Conservation (phyloP, 1,140 invertebrate species). For the Euura lappo region DNA sequence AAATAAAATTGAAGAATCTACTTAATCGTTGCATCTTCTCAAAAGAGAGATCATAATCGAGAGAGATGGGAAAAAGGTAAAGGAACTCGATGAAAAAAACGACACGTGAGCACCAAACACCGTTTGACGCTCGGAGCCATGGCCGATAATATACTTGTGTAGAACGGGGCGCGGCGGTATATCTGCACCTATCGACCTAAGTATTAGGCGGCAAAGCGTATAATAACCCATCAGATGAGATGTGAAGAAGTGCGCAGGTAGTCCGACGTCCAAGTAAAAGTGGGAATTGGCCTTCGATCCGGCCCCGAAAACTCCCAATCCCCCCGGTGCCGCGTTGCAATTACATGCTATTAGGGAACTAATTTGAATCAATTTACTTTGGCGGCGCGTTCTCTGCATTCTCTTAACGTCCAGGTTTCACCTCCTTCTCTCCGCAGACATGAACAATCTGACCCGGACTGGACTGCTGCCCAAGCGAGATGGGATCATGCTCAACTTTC, state of each 20-base stretch:
- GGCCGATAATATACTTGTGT: slow-evolving; percentile 5
- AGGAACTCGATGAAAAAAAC: neutral
- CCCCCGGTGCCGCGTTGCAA: neutral
- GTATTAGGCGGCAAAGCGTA: slow-evolving; percentile 4
- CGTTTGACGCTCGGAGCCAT: neutral
- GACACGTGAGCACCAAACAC: neutral
- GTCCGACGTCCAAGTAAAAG: neutral
- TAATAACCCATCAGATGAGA: neutral
- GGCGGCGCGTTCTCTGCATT: slow-evolving; percentile 3
- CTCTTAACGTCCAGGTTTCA: slow-evolving; percentile 1
- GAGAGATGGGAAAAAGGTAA: neutral
- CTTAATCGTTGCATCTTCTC: neutral
- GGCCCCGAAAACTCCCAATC: neutral
- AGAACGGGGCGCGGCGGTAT: slow-evolving; percentile 1
- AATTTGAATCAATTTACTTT: slow-evolving; percentile 7
- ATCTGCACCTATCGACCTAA: slow-evolving; percentile 4
- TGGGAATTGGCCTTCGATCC: slow-evolving; percentile 1
- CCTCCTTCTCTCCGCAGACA: neutral
- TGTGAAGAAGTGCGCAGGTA: neutral
- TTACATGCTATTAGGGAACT: slow-evolving; percentile 4
- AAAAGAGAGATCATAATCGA: slow-evolving; percentile 1
- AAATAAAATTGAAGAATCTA: neutral
- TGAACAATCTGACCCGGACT: neutral
- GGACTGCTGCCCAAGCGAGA: neutral
- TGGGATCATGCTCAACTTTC: too few relatives aligned